Base-by-base conservation (phyloP, 2,113 vertebrate species). In the Tinamus guttatus region DNA sequence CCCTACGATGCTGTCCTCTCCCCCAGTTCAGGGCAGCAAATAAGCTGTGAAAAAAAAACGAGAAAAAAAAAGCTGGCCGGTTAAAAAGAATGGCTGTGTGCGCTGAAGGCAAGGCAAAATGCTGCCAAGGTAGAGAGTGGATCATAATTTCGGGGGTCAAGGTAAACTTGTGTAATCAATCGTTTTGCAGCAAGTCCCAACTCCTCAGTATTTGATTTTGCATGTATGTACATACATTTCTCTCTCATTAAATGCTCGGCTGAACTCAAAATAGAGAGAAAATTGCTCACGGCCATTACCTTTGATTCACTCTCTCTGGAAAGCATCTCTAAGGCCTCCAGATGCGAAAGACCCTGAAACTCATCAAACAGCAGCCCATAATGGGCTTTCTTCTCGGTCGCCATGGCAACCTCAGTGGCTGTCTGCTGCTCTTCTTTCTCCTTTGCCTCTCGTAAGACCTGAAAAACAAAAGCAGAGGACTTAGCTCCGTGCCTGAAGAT, bases 351-450 rank as follows among this genome's bases (percentile, higher is more conserved):
- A 83, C 99, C 99, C 97, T 99, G 99, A 95, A 98, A 99, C 81
- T 99, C 99, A 97, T 99, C 99, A 96, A 99, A 99, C 96, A 99
- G 97, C 96, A 99, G 97, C 81, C 99, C 99, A 93, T 99, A 99
- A 98, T 99, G 99, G 96, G 99, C 97, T 97, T 99, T 99, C 96
- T 97, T 98, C 87, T 99, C 98, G 0, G 97, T 97, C 89, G 98
- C 98, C 49, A 98, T 95, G 51, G 97, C 87, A 95, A 98, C 97
- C 25, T 96, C 96, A 19, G 95, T 96, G 68, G 98, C 93, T 28
- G 98, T 98, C 97, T 98, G 97, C 89, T 98, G 98, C 96, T 99
- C 98, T 97, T 99, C 99, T 59, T 97, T 98, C 96, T 99, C 99
- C 96, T 99, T 99, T 7, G 98, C 99, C 95, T 99, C 99, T 97